A percentile compares a stretch with the other conserved stretches of the same genome.
These are phyloP conservation scores for Actinemys pallida DNA, from an alignment of 2,113 vertebrate genomes.

Conservation along the genomic window DNA sequence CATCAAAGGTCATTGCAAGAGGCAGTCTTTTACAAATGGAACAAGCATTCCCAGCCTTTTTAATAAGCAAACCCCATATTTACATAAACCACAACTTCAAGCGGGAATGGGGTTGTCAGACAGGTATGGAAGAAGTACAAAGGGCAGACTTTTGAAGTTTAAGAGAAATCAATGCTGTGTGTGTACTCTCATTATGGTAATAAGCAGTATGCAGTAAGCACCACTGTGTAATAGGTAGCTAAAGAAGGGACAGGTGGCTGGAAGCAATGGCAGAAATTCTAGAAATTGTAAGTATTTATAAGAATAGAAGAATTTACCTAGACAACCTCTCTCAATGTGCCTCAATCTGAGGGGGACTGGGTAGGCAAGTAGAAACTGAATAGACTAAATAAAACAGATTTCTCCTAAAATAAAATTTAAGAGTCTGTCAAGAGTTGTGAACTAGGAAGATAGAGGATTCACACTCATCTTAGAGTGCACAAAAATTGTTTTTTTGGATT, in stretches of 20 bases:
- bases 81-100: accelerated
- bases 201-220: accelerated
- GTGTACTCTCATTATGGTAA: neutral
- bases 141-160: neutral
- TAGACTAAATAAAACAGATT: neutral
- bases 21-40: neutral
- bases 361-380: neutral
- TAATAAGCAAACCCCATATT: neutral
- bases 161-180: neutral
- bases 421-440: neutral
- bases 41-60: neutral
- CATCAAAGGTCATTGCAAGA: neutral
- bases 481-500: neutral
- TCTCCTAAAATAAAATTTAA: neutral
- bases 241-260: neutral
- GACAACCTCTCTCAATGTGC: neutral
- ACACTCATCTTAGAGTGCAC: neutral
- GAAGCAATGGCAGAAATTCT: neutral
- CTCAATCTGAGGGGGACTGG: neutral
- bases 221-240: accelerated
- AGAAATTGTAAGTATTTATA: neutral
- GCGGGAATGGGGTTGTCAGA: neutral
- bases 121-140: neutral
- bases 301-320: neutral
- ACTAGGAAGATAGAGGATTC: neutral